phyloP scores from a whole-genome alignment of 2,797 vertebrate species.

The Sebastes taczanowskii region DNA sequence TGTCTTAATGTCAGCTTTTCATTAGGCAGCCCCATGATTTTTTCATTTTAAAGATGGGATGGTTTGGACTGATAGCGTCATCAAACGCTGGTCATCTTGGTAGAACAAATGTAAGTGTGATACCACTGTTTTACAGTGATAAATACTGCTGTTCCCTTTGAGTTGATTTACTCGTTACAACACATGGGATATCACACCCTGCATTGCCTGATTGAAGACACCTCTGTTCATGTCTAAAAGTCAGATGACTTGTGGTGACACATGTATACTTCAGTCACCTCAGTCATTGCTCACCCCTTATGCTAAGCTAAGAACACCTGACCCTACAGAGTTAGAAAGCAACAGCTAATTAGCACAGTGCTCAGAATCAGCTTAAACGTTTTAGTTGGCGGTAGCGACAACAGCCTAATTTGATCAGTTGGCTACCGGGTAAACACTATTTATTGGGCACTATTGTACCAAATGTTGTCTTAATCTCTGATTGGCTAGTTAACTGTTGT shows the following conservation, averaged over 20 bases:
- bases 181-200: not conserved
- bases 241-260: not conserved
- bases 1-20: constrained; percentile 9
- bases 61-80: constrained; percentile 4
- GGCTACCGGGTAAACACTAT: no score
- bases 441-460: no score
- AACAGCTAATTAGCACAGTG: no score
- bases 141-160: not conserved
- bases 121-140: not conserved
- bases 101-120: not conserved
- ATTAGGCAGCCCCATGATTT: not conserved
- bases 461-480: not conserved
- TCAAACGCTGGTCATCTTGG: not conserved
- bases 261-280: not conserved
- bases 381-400: not conserved
- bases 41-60: constrained; percentile 8
- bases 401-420: not conserved
- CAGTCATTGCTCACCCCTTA: not conserved
- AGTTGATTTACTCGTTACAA: not conserved
- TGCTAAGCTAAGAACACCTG: not conserved
- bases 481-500: not conserved
- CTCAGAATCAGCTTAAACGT: not conserved
- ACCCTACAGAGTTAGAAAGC: not conserved
- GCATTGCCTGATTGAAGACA: not conserved
- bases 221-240: not conserved